A percentile compares a stretch with the other conserved stretches of the same genome.
phyloP scores from a whole-genome alignment of 1,140 invertebrate genomes.

The Odontomachus brunneus region DNA sequence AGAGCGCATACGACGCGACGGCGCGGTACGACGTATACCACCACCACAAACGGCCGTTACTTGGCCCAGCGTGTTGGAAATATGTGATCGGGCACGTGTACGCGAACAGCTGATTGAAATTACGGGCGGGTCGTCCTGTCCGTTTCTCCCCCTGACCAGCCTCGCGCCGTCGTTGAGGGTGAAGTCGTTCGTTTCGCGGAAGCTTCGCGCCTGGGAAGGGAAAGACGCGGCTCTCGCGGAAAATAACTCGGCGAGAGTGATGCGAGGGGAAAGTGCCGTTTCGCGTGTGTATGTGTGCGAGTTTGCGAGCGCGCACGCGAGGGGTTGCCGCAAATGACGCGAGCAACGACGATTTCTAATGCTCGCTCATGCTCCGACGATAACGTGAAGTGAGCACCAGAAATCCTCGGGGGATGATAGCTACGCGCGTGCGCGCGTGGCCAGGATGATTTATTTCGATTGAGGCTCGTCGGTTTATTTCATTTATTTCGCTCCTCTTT shows the following conservation, averaged over 20 bases:
- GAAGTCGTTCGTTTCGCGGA: slow-evolving; percentile 18
- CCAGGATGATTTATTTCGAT: slow-evolving; percentile 29
- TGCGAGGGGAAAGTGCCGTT: slow-evolving; percentile 27
- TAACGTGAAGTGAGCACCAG: not conserved
- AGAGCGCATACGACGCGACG: slow-evolving; percentile 48
- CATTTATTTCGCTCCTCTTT: too few species aligned
- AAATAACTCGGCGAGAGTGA: not conserved
- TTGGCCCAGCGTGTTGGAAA: slow-evolving; percentile 43
- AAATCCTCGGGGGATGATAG: not conserved
- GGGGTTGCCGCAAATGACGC: not conserved
- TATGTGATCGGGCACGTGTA: slow-evolving; percentile 57
- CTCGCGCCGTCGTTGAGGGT: not conserved
- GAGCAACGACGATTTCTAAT: slow-evolving; percentile 1
- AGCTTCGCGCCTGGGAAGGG: not conserved
- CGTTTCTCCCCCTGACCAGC: not conserved
- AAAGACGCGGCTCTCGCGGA: not conserved
- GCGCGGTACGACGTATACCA: not conserved
- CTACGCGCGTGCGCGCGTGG: not conserved
- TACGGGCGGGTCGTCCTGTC: slow-evolving; percentile 24
- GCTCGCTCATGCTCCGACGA: not conserved
- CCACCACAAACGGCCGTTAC: not conserved
- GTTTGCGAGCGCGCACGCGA: not conserved
- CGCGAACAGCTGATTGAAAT: slow-evolving; percentile 74
- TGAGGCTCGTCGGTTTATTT: not conserved
- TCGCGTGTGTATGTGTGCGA: not conserved